A percentile compares a stretch with the other conserved stretches of the same genome.
Conservation (phyloP, 2,888 invertebrate species). For the Stenoptilia bipunctidactyla region DNA sequence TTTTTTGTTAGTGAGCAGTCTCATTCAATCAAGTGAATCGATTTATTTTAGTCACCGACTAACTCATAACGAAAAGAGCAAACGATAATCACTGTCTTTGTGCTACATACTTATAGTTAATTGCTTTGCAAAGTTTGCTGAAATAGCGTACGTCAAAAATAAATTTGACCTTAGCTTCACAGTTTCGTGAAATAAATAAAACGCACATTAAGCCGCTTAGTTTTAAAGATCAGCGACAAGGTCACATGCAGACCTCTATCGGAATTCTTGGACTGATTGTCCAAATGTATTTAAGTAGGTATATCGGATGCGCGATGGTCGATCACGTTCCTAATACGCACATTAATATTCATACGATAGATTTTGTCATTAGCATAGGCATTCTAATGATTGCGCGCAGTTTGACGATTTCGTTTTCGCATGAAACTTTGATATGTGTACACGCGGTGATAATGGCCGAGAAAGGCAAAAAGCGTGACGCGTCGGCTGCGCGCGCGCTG, state of each 20-base stretch:
- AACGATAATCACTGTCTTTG: no score
- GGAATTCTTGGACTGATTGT: no score
- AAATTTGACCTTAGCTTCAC: no score
- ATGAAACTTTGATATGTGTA: slow-evolving; percentile 6
- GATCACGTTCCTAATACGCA: slow-evolving; percentile 4
- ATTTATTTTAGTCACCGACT: background rate
- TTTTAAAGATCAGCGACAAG: no score
- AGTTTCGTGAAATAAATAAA: no score
- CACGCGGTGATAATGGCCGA: slow-evolving; percentile 21
- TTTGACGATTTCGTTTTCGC: slow-evolving; percentile 16
- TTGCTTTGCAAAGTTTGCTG: no score
- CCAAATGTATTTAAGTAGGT: no score
- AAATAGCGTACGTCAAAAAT: no score
- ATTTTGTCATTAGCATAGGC: slow-evolving; percentile 20
- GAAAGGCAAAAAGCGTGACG: slow-evolving; percentile 21
- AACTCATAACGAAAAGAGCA: no score
- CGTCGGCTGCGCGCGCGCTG: background rate
- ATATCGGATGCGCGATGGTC: background rate
- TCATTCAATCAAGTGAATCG: background rate
- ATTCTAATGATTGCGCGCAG: slow-evolving; percentile 6
- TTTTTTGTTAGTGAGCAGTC: background rate
- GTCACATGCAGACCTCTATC: no score
- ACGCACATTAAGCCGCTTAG: no score
- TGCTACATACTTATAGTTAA: no score
- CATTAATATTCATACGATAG: slow-evolving; percentile 26